phyloP scores from a whole-genome alignment of 2,113 vertebrate genomes.

The Rhinoderma darwinii region DNA sequence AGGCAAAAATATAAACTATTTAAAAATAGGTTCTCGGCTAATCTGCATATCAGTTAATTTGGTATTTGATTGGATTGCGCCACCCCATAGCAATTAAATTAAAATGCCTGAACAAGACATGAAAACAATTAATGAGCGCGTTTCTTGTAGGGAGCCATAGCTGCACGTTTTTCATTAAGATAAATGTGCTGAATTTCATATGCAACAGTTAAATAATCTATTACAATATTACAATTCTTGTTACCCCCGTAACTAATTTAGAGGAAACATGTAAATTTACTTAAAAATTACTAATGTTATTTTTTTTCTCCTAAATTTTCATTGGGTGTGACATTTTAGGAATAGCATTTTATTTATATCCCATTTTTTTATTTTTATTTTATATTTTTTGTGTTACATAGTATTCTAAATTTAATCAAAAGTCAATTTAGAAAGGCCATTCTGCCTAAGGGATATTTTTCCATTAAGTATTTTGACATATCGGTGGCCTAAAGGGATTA shows the following conservation, averaged over 20 bases:
- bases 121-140: slow-evolving; percentile 50
- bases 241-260: slow-evolving; percentile 69
- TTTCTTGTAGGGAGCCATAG: slow-evolving; percentile 45
- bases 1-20: not conserved
- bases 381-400: slow-evolving; percentile 74
- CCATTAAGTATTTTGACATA: slow-evolving; percentile 99
- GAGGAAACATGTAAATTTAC: slow-evolving; percentile 65
- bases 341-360: slow-evolving; percentile 73
- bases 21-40: not conserved
- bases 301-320: slow-evolving; percentile 62
- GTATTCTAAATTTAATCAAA: slow-evolving; percentile 97
- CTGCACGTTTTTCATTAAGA: slow-evolving; percentile 54
- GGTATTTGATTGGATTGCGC: slow-evolving; percentile 2
- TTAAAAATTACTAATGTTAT: slow-evolving; percentile 69
- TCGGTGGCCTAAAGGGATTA: slow-evolving; percentile 99
- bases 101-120: slow-evolving; percentile 38
- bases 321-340: slow-evolving; percentile 73
- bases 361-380: slow-evolving; percentile 76
- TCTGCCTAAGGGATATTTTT: slow-evolving; percentile 98
- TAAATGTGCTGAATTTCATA: slow-evolving; percentile 49
- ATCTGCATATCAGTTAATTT: slow-evolving; percentile 40
- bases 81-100: slow-evolving; percentile 42
- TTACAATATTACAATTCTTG: slow-evolving; percentile 62
- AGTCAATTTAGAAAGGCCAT: slow-evolving; percentile 91
- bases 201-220: slow-evolving; percentile 51